These are phyloP conservation scores for Myripristis jacobus DNA, from an alignment of 2,797 vertebrate species.

Conservation along the genomic window DNA sequence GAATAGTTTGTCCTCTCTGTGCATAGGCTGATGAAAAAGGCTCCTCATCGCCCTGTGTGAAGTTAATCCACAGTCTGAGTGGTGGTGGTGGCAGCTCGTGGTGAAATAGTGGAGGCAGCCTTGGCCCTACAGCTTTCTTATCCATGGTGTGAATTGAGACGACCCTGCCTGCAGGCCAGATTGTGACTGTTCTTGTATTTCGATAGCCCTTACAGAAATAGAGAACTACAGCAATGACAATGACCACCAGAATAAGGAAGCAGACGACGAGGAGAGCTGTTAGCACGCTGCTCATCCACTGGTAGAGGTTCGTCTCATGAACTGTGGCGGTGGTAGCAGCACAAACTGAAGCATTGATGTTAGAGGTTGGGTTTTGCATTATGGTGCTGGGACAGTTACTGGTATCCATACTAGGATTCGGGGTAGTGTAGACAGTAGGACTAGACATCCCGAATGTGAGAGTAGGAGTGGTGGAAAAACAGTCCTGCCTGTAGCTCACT, in stretches of 20 bases:
- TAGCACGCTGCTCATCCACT: neutral
- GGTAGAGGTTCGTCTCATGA: neutral
- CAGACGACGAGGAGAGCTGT: conserved; percentile 54
- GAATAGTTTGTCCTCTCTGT: conserved; percentile 1
- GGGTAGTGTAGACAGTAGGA: neutral
- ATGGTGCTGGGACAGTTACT: conserved; percentile 3
- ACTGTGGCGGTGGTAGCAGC: neutral
- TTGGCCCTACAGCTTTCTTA: conserved; percentile 48
- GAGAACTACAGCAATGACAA: conserved; percentile 23
- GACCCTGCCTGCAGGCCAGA: conserved; percentile 31
- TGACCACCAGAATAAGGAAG: conserved; percentile 36
- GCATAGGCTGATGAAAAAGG: neutral
- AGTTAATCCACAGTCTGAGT: conserved; percentile 22
- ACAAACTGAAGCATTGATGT: neutral
- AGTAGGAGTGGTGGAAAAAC: conserved; percentile 28
- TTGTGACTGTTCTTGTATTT: neutral
- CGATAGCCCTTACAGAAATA: conserved; percentile 43
- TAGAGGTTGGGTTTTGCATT: conserved; percentile 5
- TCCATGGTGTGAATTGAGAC: conserved; percentile 28
- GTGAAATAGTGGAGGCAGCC: conserved; percentile 34
- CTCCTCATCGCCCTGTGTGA: neutral
- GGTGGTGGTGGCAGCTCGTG: conserved; percentile 48
- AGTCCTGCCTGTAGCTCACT: conserved; percentile 47
- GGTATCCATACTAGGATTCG: neutral
- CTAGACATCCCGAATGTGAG: neutral